These are phyloP conservation scores for Gymnarchus niloticus DNA, from an alignment of 2,113 vertebrate genomes.

Conservation along the genomic window DNA sequence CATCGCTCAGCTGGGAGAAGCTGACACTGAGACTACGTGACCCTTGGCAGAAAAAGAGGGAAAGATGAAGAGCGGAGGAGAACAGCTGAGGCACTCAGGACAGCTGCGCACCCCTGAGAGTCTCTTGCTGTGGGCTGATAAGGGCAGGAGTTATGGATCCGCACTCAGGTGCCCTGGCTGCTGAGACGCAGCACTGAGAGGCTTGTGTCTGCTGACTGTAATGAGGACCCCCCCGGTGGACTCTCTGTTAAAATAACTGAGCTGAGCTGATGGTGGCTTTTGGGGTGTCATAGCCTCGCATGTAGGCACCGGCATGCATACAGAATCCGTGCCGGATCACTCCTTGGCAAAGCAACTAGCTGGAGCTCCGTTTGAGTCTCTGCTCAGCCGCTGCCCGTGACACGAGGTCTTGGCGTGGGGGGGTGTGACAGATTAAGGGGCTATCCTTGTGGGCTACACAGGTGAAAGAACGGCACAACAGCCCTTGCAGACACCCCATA, in stretches of 20 bases:
- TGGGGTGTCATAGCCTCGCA: neutral
- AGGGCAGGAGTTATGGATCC: neutral
- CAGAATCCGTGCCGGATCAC: neutral
- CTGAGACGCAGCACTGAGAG: neutral
- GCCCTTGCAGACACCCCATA: no score
- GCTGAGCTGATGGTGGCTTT: neutral
- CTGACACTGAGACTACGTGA: neutral
- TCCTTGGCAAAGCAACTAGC: neutral
- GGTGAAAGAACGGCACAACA: no score
- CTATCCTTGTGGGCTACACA: no score
- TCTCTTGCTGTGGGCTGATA: neutral
- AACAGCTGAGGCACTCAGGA: neutral
- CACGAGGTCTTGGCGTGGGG: no score
- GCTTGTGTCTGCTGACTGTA: neutral
- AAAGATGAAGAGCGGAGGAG: neutral
- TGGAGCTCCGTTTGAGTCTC: no score
- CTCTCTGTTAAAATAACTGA: neutral
- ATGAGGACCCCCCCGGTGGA: neutral
- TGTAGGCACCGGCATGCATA: neutral
- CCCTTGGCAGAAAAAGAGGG: neutral
- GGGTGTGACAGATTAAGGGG: no score
- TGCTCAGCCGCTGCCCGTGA: no score
- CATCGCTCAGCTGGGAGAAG: neutral
- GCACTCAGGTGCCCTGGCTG: neutral
- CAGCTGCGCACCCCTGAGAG: no score